Evolutionary conservation across 2,113 vertebrate species (phyloP), one percentile per base, ranked within the genome.

Genomic region (Zonotrichia leucophrys): DNA sequence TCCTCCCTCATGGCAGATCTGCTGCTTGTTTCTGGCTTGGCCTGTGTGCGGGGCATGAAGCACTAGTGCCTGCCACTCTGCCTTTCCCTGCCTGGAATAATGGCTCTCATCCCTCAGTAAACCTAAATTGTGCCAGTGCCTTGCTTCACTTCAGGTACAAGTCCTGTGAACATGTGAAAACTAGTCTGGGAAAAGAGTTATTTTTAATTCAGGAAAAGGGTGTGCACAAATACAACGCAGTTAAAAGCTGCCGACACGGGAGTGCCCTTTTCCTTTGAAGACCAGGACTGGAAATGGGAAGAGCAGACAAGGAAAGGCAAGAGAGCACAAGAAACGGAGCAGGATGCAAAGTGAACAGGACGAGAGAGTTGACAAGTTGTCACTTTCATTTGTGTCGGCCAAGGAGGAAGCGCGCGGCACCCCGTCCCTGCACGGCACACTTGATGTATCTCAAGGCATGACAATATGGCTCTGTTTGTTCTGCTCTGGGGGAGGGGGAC

Each of bases 311-410:
- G 72, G 90, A 93, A 95, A 97, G 68, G 91, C 77, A 95, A 87
- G 83, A 92, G 42, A 92, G 77, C 64, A 69, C 76, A 83, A 94
- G 94, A 82, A 86, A 56, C 0, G 8, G 82, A 80, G 87, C 56
- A 44, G 96, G 96, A 97, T 22, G 46, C 87, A 96, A 97, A 97
- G 95, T 88, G 95, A 95, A 95, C 96, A 96, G 91, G 95, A 96
- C 18, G 89, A 97, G 97, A 95, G 87, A 94, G 94, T 66, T 96
- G 97, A 95, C 75, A 94, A 89, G 84, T 96, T 97, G 97, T 98
- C 97, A 92, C 93, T 96, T 97, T 97, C 49, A 7, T 79, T 97
- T 42, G 42, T 3, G 11, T 76, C 4, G 59, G 87, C 82, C 4
- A 59, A 94, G 88, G 85, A 97, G 82, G 83, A 89, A 96, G 78